Evolutionary conservation across 2,797 vertebrate species (phyloP), one percentile per base, ranked within the genome.

Genomic region (Syngnathus rostellatus): DNA sequence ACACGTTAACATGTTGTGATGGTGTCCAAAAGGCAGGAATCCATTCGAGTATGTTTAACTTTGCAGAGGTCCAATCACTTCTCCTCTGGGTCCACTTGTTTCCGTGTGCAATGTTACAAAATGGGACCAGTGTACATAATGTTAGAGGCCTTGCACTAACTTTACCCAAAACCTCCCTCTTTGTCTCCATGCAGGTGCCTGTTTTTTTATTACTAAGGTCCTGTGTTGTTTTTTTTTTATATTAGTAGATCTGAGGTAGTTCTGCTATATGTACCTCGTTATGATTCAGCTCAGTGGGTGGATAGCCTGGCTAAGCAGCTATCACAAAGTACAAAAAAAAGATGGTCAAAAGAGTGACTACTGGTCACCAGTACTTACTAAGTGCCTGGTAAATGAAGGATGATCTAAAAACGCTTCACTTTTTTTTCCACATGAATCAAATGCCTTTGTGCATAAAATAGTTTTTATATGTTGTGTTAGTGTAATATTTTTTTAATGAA

Each of bases 341-440:
- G 11, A 25, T 8, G 14, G 55, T 82, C 59, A 81, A 70, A 78
- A 70, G 66, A 70, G 81, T 77, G 80, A 83, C 83, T 67, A 68
- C 65, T 71, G 80, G 81, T 91, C 79, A 78, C 74, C 72, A 73
- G 71, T 81, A 77, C 73, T 86, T 82, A 31, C 3, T 31, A 94
- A 96, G 95, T 98, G 95, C 95, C 96, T 96, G 91, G 90, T 90
- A 90, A 92, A 95, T 94, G 95, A 97, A 96, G 95, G 94, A 94
- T 92, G 91, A 85, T 87, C 65, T 70, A 72, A 77, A 78, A 53
- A 50, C 6, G 25, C 5, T 31, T 48, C 43, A 23, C 72, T 62
- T 48, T 77, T 61, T 41, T 77, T 67, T 68, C 69, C 68, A 80
- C 80, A 76, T 76, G 86, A 89, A 89, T 88, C 83, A 81, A 75